These are phyloP conservation scores for Hylia prasina DNA, from an alignment of 2,113 vertebrate genomes.

Conservation along the genomic window DNA sequence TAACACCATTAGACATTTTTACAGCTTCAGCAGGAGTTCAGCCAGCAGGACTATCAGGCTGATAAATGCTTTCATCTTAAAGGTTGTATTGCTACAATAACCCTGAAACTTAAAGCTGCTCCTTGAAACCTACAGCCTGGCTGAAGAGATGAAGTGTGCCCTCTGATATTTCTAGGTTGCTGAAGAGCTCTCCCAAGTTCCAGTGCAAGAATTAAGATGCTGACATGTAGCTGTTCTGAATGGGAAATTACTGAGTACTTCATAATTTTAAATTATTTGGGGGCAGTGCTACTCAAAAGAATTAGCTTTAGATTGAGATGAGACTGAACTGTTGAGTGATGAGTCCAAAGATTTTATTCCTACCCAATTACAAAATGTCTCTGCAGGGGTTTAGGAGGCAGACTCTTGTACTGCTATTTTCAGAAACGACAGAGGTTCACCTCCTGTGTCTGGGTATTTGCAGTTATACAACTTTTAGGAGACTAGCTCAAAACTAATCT, in stretches of 20 bases:
- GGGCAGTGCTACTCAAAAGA: neutral
- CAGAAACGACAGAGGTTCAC: neutral
- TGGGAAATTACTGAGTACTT: neutral
- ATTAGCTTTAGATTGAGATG: neutral
- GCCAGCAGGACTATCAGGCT: conserved; percentile 44
- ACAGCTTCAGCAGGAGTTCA: conserved; percentile 53
- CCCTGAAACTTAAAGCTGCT: conserved; percentile 16
- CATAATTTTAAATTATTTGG: neutral
- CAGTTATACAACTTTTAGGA: neutral
- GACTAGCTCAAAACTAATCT: neutral
- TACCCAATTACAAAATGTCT: neutral
- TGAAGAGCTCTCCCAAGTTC: neutral
- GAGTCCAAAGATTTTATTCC: neutral
- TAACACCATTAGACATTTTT: conserved; percentile 45
- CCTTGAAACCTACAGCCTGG: conserved; percentile 12
- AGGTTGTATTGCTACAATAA: conserved; percentile 42
- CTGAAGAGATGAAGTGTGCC: conserved; percentile 13
- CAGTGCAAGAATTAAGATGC: neutral
- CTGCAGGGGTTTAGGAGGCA: neutral
- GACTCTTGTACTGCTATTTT: neutral
- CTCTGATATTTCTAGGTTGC: conserved; percentile 10
- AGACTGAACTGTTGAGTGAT: neutral
- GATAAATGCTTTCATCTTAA: conserved; percentile 60
- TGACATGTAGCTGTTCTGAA: neutral
- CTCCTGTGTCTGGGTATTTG: neutral